Evolutionary conservation across 2,888 invertebrate species (phyloP), one percentile per base, ranked within the genome.

Genomic region (Barypeithes pellucidus): DNA sequence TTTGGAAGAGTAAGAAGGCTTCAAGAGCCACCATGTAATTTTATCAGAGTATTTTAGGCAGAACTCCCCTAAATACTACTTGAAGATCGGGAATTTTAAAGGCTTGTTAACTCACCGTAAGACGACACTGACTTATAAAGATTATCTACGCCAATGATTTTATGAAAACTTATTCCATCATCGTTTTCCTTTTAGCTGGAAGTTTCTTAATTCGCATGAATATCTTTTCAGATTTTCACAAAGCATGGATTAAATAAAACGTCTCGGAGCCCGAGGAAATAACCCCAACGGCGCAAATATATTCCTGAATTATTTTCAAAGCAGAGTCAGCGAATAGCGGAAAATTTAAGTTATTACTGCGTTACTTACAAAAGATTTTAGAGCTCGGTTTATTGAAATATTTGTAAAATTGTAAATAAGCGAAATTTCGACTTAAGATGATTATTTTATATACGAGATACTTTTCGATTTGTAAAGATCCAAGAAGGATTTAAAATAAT

Each of bases 331-430:
- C 72, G 72, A 75, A 62, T 72, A 65, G 67, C 66, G 75, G 52
- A 72, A 78, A 78, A 76, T 78, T 77, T 78, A 78, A 78, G 78
- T 79, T 78, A 77, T 78, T 79, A 78, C 75, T 61, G 76, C 76
- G 68, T 77, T 78, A 73, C 67, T 76, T 78, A 60, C 66, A 72
- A 71, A 70, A 73, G 65, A 66, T 72, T 67, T 67, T 67, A 65
- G 61, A 45, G 54, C 54, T 14, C 29, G 24, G 24, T 33, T 60
- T 45, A 57, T 57, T 33, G 33, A 33, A 57, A 57, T 57, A 57
- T 57, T 57, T 57, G 54, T 57, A 57, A 57, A 57, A 57, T 60
- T 66, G 50, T 52, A 72, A 72, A 72, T 67, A 72, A 67, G 66
- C 66, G 61, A 66, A 67, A 60, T 72, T 72, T 72, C 52, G 39